Percentiles rank a stretch among this genome's conserved stretches.
phyloP scores from a whole-genome alignment of 2,113 vertebrate species.

The Junco hyemalis region DNA sequence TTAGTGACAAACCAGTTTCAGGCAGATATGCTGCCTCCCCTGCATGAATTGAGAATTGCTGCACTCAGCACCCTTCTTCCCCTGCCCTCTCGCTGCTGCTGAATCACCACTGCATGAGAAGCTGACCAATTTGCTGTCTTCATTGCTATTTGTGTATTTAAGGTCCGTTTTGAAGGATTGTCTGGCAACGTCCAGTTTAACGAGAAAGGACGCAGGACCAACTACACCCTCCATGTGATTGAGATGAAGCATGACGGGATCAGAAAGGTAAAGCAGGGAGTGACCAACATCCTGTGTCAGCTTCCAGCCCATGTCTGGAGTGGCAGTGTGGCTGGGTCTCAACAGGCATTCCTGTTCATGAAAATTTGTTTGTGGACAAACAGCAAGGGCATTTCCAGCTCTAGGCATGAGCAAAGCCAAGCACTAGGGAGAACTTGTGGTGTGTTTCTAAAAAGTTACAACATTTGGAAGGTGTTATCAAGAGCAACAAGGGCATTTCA shows the following conservation, averaged over 20 bases:
- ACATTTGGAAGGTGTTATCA: not conserved
- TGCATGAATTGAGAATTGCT: not conserved
- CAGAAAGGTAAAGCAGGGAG: slow-evolving; percentile 82
- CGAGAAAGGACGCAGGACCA: slow-evolving; percentile 93
- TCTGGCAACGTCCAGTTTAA: slow-evolving; percentile 98
- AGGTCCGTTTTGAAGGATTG: slow-evolving; percentile 94
- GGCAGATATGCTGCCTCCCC: not conserved
- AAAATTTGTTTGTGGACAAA: not conserved
- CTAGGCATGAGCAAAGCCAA: not conserved
- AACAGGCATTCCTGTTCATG: not conserved
- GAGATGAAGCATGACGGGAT: slow-evolving; percentile 92
- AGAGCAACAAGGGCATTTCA: not conserved
- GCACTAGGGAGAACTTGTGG: not conserved
- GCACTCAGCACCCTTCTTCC: not conserved
- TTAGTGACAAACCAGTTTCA: not conserved
- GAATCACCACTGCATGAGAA: accelerated
- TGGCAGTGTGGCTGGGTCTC: not conserved
- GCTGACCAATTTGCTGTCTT: not conserved
- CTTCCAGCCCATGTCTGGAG: accelerated
- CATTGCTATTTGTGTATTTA: slow-evolving; percentile 4
- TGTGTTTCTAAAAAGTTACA: not conserved
- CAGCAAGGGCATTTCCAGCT: not conserved
- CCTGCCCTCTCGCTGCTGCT: not conserved
- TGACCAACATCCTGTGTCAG: not conserved
- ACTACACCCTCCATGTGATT: slow-evolving; percentile 93